Percentiles rank a stretch among this genome's conserved stretches.
Conservation (phyloP, 2,888 invertebrate genomes). For the Heliconius charithonia region DNA sequence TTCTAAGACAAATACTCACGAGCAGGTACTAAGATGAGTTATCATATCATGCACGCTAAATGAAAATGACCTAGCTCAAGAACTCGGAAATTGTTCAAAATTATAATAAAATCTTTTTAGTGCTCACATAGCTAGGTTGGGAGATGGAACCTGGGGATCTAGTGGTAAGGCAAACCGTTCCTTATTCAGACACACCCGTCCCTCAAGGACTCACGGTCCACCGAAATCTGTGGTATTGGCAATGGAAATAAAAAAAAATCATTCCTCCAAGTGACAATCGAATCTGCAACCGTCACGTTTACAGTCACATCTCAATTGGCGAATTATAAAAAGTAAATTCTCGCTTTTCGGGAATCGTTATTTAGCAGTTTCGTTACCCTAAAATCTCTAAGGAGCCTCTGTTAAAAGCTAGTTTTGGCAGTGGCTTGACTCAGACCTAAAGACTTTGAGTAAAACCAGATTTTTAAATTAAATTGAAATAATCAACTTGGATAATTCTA, state of each 20-base stretch:
- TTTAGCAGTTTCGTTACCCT: too few relatives aligned
- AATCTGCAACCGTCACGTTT: too few relatives aligned
- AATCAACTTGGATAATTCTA: too few relatives aligned
- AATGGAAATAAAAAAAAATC: not conserved
- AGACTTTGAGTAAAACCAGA: not conserved
- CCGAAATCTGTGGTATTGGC: not conserved
- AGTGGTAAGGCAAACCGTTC: not conserved
- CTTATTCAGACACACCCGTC: not conserved
- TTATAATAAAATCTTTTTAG: not conserved
- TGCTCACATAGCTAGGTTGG: not conserved
- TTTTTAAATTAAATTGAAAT: too few relatives aligned
- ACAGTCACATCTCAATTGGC: too few relatives aligned
- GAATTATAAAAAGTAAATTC: too few relatives aligned
- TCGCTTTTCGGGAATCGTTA: too few relatives aligned
- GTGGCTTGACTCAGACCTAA: too few relatives aligned
- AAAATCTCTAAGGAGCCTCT: too few relatives aligned
- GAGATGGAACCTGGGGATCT: not conserved
- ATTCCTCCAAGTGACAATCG: too few relatives aligned
- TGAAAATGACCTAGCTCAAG: slow-evolving; percentile 5
- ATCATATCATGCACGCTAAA: not conserved
- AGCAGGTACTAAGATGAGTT: not conserved
- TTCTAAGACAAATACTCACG: too few relatives aligned
- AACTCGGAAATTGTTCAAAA: not conserved
- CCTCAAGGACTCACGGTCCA: not conserved
- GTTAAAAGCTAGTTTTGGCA: too few relatives aligned